Percentiles rank a stretch among this genome's conserved stretches.
phyloP scores from a whole-genome alignment of 2,888 invertebrate species.

The Rhamphomyia laevipes region DNA sequence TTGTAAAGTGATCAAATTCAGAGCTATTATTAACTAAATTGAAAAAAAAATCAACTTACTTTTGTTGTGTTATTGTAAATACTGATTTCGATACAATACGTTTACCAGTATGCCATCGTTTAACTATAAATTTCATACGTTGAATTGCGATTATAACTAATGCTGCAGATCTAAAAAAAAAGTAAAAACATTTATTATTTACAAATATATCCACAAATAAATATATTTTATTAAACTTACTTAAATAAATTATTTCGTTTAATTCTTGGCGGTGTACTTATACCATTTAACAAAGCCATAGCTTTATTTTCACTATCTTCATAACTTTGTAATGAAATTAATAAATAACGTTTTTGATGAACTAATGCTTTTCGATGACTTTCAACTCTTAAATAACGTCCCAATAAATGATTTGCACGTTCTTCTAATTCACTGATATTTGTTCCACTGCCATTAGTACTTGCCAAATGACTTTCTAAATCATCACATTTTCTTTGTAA shows the following conservation, averaged over 20 bases:
- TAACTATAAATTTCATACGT: conserved; percentile 54
- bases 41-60: conserved; percentile 20
- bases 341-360: conserved; percentile 82
- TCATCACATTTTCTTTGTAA: conserved; percentile 40
- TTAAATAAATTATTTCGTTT: conserved; percentile 32
- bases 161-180: conserved; percentile 40
- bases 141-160: conserved; percentile 46
- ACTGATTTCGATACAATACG: conserved; percentile 42
- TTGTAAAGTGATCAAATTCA: not conserved
- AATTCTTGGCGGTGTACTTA: conserved; percentile 15
- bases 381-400: conserved; percentile 64
- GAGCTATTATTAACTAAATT: not conserved
- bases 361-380: conserved; percentile 78
- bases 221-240: conserved; percentile 19
- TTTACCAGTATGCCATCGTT: conserved; percentile 49
- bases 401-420: conserved; percentile 47
- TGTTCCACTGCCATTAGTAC: conserved; percentile 6
- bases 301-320: conserved; percentile 33
- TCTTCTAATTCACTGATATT: conserved; percentile 30
- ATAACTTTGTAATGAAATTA: conserved; percentile 46
- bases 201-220: not conserved
- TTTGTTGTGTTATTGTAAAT: conserved; percentile 34
- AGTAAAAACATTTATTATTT: not conserved
- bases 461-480: conserved; percentile 27
- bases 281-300: conserved; percentile 21